A percentile compares a stretch with the other conserved stretches of the same genome.
Conservation (phyloP, 2,797 vertebrate species). For the Allobates femoralis region DNA sequence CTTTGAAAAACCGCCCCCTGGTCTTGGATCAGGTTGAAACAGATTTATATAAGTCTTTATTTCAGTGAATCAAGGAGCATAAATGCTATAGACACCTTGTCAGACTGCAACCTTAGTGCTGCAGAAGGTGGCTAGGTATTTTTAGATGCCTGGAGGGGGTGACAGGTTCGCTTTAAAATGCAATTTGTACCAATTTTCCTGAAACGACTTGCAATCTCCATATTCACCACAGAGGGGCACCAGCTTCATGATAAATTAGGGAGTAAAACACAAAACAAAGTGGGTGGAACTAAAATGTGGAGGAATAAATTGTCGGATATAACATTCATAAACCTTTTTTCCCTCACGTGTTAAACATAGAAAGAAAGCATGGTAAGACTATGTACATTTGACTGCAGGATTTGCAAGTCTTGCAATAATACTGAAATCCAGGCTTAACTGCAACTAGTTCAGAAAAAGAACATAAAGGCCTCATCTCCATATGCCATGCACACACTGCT, state of each 20-base stretch:
- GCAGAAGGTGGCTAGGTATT: no score
- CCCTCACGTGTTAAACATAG: neutral
- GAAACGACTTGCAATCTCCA: neutral
- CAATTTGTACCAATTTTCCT: neutral
- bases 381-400: neutral
- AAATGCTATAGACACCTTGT: no score
- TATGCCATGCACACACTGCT: neutral
- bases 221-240: conserved; percentile 68
- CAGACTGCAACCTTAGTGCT: no score
- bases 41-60: no score
- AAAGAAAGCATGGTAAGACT: neutral
- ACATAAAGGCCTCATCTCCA: neutral
- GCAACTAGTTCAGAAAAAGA: neutral
- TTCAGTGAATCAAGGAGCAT: no score
- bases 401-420: neutral
- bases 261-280: no score
- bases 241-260: conserved; percentile 9
- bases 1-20: no score
- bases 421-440: neutral
- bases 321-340: neutral
- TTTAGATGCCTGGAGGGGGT: no score
- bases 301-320: neutral
- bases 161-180: no score
- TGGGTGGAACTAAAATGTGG: no score
- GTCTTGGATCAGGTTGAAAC: no score